These are phyloP conservation scores for Trididemnum nubilum DNA, from an alignment of 23 tunicate genomes.

Conservation along the genomic window DNA sequence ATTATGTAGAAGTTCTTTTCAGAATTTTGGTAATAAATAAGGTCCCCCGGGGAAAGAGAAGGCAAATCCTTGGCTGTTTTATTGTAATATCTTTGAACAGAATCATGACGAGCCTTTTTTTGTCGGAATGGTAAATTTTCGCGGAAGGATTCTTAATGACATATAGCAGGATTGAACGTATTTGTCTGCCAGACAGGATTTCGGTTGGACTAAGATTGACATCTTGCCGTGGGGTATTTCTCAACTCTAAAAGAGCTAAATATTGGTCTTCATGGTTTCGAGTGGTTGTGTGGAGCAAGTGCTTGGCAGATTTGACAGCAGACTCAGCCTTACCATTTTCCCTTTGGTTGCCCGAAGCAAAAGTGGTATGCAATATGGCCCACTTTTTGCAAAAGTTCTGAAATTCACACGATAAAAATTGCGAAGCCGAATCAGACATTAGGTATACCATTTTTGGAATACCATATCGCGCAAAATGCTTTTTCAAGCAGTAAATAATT, in stretches of 20 bases:
- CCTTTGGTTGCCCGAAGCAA: background rate
- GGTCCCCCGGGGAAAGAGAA: background rate
- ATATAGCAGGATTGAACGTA: background rate
- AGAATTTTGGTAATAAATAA: background rate
- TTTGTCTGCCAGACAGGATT: slow-evolving; percentile 11
- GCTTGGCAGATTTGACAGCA: slow-evolving; percentile 4
- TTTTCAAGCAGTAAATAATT: background rate
- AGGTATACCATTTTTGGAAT: background rate
- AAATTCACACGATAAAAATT: slow-evolving; percentile 3
- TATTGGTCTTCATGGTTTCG: slow-evolving; percentile 9
- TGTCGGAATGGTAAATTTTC: background rate
- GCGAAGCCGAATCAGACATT: background rate
- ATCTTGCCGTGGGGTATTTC: slow-evolving; percentile 22
- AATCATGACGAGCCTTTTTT: background rate
- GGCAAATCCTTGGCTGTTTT: background rate
- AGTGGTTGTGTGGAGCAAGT: background rate
- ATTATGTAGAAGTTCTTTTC: background rate
- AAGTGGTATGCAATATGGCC: background rate
- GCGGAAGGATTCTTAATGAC: background rate
- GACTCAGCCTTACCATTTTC: slow-evolving; percentile 21
- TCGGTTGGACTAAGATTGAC: slow-evolving; percentile 2
- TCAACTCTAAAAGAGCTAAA: slow-evolving; percentile 6
- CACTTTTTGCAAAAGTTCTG: background rate
- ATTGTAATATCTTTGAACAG: background rate
- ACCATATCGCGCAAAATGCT: slow-evolving; percentile 12